Percentiles rank a stretch among this genome's conserved stretches.
These are phyloP conservation scores for Alviniconcha marisindica DNA, from an alignment of 1,140 invertebrate species.

Conservation along the genomic window DNA sequence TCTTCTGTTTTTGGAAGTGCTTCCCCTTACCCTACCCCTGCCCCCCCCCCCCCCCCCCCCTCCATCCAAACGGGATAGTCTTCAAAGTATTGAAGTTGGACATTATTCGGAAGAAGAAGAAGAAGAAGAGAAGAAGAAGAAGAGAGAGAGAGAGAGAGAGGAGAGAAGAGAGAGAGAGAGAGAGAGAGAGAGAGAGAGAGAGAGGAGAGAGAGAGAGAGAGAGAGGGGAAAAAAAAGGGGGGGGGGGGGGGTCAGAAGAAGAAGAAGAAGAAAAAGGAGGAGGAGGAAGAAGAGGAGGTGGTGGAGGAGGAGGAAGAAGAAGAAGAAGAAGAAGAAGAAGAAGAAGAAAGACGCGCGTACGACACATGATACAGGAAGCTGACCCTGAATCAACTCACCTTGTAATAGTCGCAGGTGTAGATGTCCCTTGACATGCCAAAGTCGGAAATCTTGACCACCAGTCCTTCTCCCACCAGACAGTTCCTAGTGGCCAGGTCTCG, in stretches of 20 bases:
- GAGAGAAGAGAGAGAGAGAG: slow-evolving; percentile 1
- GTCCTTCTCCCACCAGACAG: slow-evolving; percentile 94
- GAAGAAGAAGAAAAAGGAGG: too few relatives aligned
- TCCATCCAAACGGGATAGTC: too few relatives aligned
- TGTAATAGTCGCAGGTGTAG: slow-evolving; percentile 95
- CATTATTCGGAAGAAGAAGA: too few relatives aligned
- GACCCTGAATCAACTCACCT: slow-evolving; percentile 78
- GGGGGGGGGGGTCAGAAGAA: background rate
- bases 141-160: background rate
- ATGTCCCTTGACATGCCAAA: slow-evolving; percentile 80
- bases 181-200: slow-evolving; percentile 18
- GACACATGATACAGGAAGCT: too few relatives aligned
- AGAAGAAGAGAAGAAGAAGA: background rate
- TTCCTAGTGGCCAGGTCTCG: slow-evolving; percentile 96
- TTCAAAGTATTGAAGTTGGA: too few relatives aligned
- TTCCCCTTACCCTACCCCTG: too few relatives aligned
- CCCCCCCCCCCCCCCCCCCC: too few relatives aligned
- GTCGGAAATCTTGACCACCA: slow-evolving; percentile 97
- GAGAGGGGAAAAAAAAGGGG: background rate
- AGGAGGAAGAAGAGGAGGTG: background rate
- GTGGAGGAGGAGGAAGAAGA: slow-evolving; percentile 22
- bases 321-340: background rate
- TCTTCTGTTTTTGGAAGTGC: too few relatives aligned
- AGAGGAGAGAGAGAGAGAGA: slow-evolving; percentile 14
- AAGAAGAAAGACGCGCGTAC: background rate